Conservation (phyloP, 1,140 invertebrate genomes). For the Popillia japonica region DNA sequence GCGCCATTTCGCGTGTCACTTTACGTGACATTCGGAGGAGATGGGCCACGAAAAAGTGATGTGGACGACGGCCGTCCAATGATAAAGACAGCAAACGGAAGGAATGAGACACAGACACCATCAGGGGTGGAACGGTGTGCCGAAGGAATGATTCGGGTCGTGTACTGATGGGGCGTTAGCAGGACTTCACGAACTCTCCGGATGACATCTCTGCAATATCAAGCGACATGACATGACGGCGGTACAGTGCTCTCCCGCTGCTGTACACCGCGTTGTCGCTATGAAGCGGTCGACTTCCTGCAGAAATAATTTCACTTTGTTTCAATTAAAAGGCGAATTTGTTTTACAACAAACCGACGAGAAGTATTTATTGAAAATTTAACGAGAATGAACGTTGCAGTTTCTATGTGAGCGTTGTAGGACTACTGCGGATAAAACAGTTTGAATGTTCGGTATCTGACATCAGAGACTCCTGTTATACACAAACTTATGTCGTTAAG, state of each 20-base stretch:
- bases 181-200: slow-evolving; percentile 30
- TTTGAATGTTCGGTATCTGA: not conserved
- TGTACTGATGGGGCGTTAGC: not conserved
- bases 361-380: slow-evolving; percentile 12
- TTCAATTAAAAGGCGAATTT: slow-evolving; percentile 11
- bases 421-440: not conserved
- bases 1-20: slow-evolving; percentile 49
- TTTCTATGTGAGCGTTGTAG: not conserved
- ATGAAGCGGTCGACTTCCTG: not conserved
- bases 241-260: slow-evolving; percentile 13
- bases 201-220: slow-evolving; percentile 35
- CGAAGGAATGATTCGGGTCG: not conserved
- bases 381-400: not conserved
- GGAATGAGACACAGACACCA: slow-evolving; percentile 16
- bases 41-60: slow-evolving; percentile 44
- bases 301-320: slow-evolving; percentile 6
- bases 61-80: slow-evolving; percentile 39
- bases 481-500: not conserved
- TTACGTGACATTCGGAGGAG: slow-evolving; percentile 47
- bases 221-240: slow-evolving; percentile 26
- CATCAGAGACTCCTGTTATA: not conserved
- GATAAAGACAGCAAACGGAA: slow-evolving; percentile 24
- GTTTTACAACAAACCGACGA: slow-evolving; percentile 1
- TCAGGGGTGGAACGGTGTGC: not conserved
- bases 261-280: not conserved